Evolutionary conservation across 2,888 invertebrate genomes (phyloP).

Genomic region (Trichacis sp.): DNA sequence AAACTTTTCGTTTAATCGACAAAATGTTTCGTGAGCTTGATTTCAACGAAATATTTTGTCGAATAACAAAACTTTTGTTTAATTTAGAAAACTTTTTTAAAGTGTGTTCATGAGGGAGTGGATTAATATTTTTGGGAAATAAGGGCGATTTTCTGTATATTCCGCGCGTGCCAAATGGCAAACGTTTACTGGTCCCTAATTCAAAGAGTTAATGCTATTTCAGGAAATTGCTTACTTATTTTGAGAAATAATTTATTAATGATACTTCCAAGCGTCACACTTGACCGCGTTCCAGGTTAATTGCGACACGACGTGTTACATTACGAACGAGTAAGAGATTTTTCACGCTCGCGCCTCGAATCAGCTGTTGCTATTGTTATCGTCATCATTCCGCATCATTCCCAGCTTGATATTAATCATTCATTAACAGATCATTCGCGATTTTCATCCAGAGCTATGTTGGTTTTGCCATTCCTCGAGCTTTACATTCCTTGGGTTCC

Average conservation of each 20-base stretch:
- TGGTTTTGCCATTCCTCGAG: slow-evolving; percentile 1
- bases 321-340: slow-evolving; percentile 32
- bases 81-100: too few species aligned
- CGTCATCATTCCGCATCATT: slow-evolving; percentile 14
- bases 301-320: slow-evolving; percentile 23
- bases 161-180: slow-evolving; percentile 48
- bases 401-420: background rate
- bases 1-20: too few species aligned
- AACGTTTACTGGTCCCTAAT: slow-evolving; percentile 35
- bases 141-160: slow-evolving; percentile 14
- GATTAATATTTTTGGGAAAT: background rate
- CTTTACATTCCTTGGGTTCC: slow-evolving; percentile 8
- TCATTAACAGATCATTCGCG: background rate
- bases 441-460: background rate
- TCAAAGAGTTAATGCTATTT: slow-evolving; percentile 44
- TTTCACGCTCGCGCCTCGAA: slow-evolving; percentile 29
- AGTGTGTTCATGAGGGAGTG: too few species aligned
- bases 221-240: slow-evolving; percentile 47
- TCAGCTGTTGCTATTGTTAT: slow-evolving; percentile 23
- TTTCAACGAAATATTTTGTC: too few species aligned
- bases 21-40: too few species aligned
- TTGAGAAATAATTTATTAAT: slow-evolving; percentile 51
- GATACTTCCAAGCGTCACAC: slow-evolving; percentile 43
- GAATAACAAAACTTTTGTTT: too few species aligned
- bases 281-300: slow-evolving; percentile 49